Conservation (phyloP, 1,140 invertebrate species). For the Teleogryllus occipitalis region DNA sequence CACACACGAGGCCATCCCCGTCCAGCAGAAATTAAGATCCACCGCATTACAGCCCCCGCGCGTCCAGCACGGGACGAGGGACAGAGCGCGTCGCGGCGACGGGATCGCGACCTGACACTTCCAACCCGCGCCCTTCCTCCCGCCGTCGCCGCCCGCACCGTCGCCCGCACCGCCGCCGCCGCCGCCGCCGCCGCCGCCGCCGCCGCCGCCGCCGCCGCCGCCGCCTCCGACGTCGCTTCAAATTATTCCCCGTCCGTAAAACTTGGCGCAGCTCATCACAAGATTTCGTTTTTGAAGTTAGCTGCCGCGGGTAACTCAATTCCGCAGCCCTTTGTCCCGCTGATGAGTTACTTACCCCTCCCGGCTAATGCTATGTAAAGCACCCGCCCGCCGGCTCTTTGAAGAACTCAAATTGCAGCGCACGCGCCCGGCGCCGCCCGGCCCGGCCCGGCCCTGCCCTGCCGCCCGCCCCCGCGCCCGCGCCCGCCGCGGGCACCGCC, state of each 20-base stretch:
- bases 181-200: no score
- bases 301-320: neutral
- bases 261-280: constrained; percentile 2
- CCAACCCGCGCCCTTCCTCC: no score
- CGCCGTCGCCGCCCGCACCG: no score
- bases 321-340: neutral
- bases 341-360: neutral
- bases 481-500: no score
- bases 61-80: neutral
- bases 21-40: no score
- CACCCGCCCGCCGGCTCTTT: neutral
- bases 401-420: neutral
- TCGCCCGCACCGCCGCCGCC: no score
- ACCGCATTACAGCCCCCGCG: no score
- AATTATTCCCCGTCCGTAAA: neutral
- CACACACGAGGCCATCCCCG: no score
- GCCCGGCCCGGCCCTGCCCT: no score
- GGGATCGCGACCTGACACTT: neutral
- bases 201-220: no score
- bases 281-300: constrained; percentile 4
- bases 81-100: neutral
- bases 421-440: neutral
- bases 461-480: no score
- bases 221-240: neutral
- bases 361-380: neutral